Evolutionary conservation across 1,140 invertebrate genomes (phyloP).

Genomic region (Spodoptera litura): DNA sequence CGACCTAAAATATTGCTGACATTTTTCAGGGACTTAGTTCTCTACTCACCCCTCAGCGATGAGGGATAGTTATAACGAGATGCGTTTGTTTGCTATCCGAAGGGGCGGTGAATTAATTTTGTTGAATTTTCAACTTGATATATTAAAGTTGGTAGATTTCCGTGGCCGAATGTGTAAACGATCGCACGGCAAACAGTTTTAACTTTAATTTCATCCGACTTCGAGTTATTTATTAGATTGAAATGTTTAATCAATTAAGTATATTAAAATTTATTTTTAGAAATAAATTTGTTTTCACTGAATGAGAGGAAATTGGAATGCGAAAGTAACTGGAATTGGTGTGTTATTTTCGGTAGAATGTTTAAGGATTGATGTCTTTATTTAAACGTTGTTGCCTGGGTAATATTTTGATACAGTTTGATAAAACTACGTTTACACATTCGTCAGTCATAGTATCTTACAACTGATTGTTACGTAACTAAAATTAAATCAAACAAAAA

Average conservation of each 20-base stretch:
- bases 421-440: too few species aligned
- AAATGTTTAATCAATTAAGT: neutral
- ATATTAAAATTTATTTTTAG: neutral
- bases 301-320: neutral
- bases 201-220: conserved; percentile 5
- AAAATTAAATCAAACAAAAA: conserved; percentile 24
- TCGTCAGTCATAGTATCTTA: too few species aligned
- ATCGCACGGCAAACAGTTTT: neutral
- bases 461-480: neutral
- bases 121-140: conserved; percentile 49
- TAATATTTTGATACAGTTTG: too few species aligned
- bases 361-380: neutral
- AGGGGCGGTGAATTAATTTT: conserved; percentile 59
- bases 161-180: conserved; percentile 19
- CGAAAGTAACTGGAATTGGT: neutral
- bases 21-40: conserved; percentile 68
- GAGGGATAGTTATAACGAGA: conserved; percentile 67
- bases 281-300: neutral
- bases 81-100: conserved; percentile 46
- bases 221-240: conserved; percentile 8
- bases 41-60: conserved; percentile 43
- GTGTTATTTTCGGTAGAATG: neutral
- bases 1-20: conserved; percentile 64
- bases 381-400: too few species aligned
- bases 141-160: conserved; percentile 40